Evolutionary conservation across 2,113 vertebrate genomes (phyloP).

Genomic region (Phoenicopterus ruber): DNA sequence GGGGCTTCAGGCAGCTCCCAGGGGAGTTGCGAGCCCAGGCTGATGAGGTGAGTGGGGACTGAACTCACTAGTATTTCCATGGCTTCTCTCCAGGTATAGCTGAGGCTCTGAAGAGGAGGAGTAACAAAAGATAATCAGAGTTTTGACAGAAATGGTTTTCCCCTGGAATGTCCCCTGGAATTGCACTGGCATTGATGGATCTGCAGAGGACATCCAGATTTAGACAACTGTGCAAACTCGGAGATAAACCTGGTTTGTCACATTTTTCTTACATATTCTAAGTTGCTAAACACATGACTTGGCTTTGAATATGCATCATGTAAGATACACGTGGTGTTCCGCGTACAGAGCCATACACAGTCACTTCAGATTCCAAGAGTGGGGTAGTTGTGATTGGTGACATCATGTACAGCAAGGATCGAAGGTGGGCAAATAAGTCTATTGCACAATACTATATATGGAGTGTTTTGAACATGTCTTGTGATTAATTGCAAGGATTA

Average conservation of each 20-base stretch:
- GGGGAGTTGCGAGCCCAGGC: background rate
- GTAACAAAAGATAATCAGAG: background rate
- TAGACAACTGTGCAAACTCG: background rate
- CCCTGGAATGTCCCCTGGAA: background rate
- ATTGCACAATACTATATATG: background rate
- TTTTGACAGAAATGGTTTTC: background rate
- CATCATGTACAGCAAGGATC: background rate
- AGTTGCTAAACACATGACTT: background rate
- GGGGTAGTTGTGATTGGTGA: background rate
- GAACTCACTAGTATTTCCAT: background rate
- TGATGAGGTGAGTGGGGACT: background rate
- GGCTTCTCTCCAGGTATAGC: background rate
- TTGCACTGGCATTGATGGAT: background rate
- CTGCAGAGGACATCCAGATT: background rate
- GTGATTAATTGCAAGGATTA: background rate
- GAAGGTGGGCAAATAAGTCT: background rate
- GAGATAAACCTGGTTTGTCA: background rate
- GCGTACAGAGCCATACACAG: fast-evolving
- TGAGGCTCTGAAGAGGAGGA: background rate
- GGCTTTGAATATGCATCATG: background rate
- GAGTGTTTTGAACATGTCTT: background rate
- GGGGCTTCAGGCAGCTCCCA: background rate
- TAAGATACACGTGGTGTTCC: fast-evolving
- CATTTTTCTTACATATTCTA: fast-evolving
- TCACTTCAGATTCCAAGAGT: background rate